Percentiles rank a stretch among this genome's conserved stretches.
Conservation (phyloP, 2,113 vertebrate species). For the Vicugna pacos region DNA sequence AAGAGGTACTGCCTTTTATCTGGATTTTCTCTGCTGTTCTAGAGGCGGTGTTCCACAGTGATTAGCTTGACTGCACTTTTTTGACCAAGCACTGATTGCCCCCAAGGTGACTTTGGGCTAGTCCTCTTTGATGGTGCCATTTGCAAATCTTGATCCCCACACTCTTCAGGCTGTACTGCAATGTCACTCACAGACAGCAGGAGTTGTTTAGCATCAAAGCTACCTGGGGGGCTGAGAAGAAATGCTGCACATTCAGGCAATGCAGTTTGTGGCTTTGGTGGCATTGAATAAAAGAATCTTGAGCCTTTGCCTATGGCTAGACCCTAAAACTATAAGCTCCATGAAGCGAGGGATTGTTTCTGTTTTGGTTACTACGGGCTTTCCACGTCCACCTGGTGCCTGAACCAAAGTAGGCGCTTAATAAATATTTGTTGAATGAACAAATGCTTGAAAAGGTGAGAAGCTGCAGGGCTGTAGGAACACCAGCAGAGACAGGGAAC, state of each 20-base stretch:
- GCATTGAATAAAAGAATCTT: background rate
- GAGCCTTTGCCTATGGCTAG: background rate
- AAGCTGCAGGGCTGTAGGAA: constrained; percentile 66
- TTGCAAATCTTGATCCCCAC: fast-evolving
- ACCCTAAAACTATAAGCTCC: background rate
- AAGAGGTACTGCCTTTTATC: background rate
- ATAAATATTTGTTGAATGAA: constrained; percentile 50
- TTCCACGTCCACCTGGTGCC: background rate
- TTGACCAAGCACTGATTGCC: background rate
- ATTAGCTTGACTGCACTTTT: background rate
- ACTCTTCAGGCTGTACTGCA: fast-evolving
- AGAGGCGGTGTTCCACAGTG: too few relatives aligned
- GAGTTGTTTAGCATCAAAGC: background rate
- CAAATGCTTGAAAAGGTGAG: constrained; percentile 72
- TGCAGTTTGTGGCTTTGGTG: background rate
- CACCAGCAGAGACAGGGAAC: constrained; percentile 73
- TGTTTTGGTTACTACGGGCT: background rate
- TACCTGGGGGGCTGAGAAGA: fast-evolving
- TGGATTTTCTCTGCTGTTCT: background rate
- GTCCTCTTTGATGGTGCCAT: background rate
- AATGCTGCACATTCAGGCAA: too few relatives aligned
- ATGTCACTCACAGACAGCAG: background rate
- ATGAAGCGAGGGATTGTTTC: background rate
- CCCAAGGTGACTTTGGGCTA: background rate
- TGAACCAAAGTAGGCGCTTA: background rate